Conservation (phyloP, 2,888 invertebrate species). For the Dastarcus helophoroides region DNA sequence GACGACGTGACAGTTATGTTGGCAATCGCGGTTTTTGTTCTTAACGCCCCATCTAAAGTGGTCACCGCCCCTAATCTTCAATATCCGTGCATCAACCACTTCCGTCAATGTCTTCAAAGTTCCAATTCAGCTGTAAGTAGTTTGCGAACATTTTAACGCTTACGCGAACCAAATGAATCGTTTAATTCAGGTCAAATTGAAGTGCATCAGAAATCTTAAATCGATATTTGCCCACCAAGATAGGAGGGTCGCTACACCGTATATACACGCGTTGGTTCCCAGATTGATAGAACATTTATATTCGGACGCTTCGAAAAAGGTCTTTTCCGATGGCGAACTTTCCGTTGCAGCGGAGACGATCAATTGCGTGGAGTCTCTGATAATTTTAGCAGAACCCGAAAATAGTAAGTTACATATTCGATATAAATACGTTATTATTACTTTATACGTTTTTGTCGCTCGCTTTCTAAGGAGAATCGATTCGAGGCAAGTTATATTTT, state of each 20-base stretch:
- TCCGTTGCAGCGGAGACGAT: conserved; percentile 62
- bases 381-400: conserved; percentile 61
- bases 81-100: conserved; percentile 87
- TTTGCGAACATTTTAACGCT: conserved; percentile 1
- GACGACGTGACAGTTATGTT: conserved; percentile 81
- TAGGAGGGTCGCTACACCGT: conserved; percentile 58
- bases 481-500: conserved; percentile 41
- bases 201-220: conserved; percentile 67
- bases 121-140: conserved; percentile 45
- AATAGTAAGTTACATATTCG: conserved; percentile 52
- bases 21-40: conserved; percentile 79
- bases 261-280: conserved; percentile 72
- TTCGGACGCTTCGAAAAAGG: conserved; percentile 47
- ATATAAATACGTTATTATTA: conserved; percentile 14
- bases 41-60: conserved; percentile 68
- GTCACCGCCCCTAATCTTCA: conserved; percentile 70
- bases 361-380: conserved; percentile 60
- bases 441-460: conserved; percentile 8
- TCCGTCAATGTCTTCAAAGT: conserved; percentile 68
- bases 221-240: conserved; percentile 67
- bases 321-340: conserved; percentile 55
- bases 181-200: conserved; percentile 50
- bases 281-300: conserved; percentile 65
- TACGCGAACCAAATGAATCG: conserved; percentile 7
- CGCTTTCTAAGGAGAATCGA: conserved; percentile 39